Conservation (phyloP, 2,888 invertebrate genomes). For the Lepidocyrtinus sp. region DNA sequence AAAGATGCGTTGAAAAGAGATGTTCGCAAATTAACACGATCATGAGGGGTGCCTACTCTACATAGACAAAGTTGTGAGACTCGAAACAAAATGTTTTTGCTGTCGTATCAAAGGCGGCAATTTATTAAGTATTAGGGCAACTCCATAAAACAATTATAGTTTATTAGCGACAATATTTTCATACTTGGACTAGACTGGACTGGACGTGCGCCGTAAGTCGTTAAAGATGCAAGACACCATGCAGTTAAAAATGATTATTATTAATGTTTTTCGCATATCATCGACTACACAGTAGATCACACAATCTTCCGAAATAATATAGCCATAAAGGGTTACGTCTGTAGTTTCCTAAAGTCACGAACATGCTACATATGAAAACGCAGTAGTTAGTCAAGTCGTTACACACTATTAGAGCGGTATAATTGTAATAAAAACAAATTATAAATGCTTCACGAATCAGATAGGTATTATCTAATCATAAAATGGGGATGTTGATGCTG, state of each 20-base stretch:
- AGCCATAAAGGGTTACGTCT: not conserved
- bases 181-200: not conserved
- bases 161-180: not conserved
- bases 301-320: not conserved
- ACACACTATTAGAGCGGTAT: conserved; percentile 19
- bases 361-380: conserved; percentile 41
- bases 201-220: not conserved
- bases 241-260: not conserved
- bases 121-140: not conserved
- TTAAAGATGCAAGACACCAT: not conserved
- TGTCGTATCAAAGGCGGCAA: not conserved
- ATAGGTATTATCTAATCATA: conserved; percentile 29
- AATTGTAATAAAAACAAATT: conserved; percentile 29
- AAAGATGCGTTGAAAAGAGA: too few species aligned
- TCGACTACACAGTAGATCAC: too few species aligned
- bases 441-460: conserved; percentile 51
- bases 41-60: too few species aligned
- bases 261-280: too few species aligned
- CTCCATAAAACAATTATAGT: not conserved
- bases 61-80: too few species aligned
- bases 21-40: too few species aligned
- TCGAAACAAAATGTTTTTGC: too few species aligned
- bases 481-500: not conserved
- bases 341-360: too few species aligned
- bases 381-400: conserved; percentile 34